Percentiles rank a stretch among this genome's conserved stretches.
Conservation (phyloP, 1,140 invertebrate species). For the Apis dorsata region DNA sequence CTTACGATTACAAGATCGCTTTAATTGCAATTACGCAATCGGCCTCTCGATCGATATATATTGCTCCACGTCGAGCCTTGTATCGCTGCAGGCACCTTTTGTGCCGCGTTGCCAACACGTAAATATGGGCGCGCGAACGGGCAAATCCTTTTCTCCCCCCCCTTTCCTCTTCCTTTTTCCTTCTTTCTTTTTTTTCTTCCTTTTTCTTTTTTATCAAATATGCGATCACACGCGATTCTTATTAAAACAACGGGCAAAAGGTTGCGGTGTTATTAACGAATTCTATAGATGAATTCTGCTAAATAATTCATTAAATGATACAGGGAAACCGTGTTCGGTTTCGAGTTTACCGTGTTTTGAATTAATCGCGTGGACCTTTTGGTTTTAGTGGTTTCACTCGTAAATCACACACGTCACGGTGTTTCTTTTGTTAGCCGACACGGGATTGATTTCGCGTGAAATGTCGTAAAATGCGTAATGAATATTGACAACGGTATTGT, state of each 20-base stretch:
- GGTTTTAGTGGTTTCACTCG: slow-evolving; percentile 20
- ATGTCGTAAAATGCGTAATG: slow-evolving; percentile 6
- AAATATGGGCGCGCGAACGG: background rate
- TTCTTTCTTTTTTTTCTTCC: background rate
- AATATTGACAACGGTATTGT: slow-evolving; percentile 5
- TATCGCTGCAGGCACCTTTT: slow-evolving; percentile 11
- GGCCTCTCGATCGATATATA: slow-evolving; percentile 58
- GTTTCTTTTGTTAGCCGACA: slow-evolving; percentile 10
- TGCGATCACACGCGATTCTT: background rate
- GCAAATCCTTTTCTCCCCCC: background rate
- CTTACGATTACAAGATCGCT: slow-evolving; percentile 69
- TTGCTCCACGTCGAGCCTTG: slow-evolving; percentile 12
- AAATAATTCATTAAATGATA: slow-evolving; percentile 41
- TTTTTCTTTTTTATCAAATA: too few relatives aligned
- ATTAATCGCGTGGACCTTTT: background rate
- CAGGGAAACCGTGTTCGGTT: background rate
- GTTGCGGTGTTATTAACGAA: slow-evolving; percentile 9
- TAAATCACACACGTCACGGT: slow-evolving; percentile 21
- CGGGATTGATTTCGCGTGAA: background rate
- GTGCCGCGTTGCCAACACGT: too few relatives aligned
- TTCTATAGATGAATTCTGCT: background rate
- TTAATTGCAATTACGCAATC: slow-evolving; percentile 70
- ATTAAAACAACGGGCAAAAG: slow-evolving; percentile 9
- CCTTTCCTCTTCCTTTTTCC: background rate
- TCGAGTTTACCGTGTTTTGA: too few relatives aligned